phyloP scores from a whole-genome alignment of 2,888 invertebrate species.

The Metacarcinus magister region DNA sequence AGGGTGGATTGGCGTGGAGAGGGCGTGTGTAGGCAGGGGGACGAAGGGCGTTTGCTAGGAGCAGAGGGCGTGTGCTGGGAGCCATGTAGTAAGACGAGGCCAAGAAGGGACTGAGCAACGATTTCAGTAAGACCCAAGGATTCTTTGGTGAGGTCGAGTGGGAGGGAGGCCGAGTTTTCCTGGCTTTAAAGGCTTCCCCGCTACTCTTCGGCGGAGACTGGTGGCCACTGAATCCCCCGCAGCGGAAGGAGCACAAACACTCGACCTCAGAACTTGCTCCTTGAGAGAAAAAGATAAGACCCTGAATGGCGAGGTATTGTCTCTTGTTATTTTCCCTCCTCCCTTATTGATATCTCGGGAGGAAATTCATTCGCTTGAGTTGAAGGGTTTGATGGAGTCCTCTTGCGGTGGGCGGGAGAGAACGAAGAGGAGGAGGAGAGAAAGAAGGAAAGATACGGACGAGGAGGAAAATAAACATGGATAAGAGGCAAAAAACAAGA shows the following conservation, averaged over 20 bases:
- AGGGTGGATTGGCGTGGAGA: neutral
- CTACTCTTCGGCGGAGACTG: slow-evolving; percentile 19
- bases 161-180: slow-evolving; percentile 16
- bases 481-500: neutral
- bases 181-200: slow-evolving; percentile 51
- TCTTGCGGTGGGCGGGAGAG: slow-evolving; percentile 41
- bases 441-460: slow-evolving; percentile 21
- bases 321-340: slow-evolving; percentile 52
- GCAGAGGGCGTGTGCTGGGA: neutral
- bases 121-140: neutral
- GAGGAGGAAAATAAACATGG: slow-evolving; percentile 35
- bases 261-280: slow-evolving; percentile 20
- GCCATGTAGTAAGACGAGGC: neutral
- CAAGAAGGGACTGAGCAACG: neutral
- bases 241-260: slow-evolving; percentile 46
- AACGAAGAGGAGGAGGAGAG: slow-evolving; percentile 35
- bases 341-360: slow-evolving; percentile 66
- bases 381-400: slow-evolving; percentile 64
- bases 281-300: slow-evolving; percentile 31
- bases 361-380: slow-evolving; percentile 71
- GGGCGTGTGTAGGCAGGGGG: neutral
- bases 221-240: slow-evolving; percentile 15
- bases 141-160: neutral
- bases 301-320: slow-evolving; percentile 59
- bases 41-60: no score